These are phyloP conservation scores for Vanessa cardui DNA, from an alignment of 2,888 invertebrate species.

Conservation along the genomic window DNA sequence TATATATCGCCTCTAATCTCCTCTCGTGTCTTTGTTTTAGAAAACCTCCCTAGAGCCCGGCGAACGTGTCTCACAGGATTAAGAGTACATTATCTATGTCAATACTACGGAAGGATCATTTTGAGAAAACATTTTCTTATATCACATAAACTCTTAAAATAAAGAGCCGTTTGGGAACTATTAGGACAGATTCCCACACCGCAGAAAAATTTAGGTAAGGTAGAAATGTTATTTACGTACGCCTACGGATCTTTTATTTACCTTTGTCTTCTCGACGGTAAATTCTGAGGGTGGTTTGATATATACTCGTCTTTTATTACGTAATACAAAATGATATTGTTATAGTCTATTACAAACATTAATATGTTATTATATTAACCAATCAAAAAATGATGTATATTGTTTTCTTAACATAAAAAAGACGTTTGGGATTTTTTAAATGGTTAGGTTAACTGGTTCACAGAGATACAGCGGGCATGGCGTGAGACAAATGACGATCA, in stretches of 20 bases:
- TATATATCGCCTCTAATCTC: slow-evolving; percentile 67
- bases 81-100: slow-evolving; percentile 75
- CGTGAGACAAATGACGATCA: slow-evolving; percentile 19
- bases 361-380: too few species aligned
- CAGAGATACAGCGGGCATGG: slow-evolving; percentile 13
- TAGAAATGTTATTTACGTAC: slow-evolving; percentile 22
- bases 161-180: slow-evolving; percentile 71
- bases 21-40: slow-evolving; percentile 71
- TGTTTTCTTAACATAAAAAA: too few species aligned
- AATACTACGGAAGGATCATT: slow-evolving; percentile 65
- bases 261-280: slow-evolving; percentile 1
- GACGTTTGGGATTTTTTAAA: background rate
- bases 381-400: too few species aligned
- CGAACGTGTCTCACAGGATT: slow-evolving; percentile 53
- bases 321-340: background rate
- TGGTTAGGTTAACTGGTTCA: background rate
- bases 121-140: slow-evolving; percentile 70
- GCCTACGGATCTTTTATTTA: slow-evolving; percentile 10
- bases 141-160: slow-evolving; percentile 73
- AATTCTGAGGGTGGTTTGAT: background rate
- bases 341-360: background rate
- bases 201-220: slow-evolving; percentile 45
- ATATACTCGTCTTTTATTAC: background rate
- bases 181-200: slow-evolving; percentile 61
- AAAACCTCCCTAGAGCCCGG: slow-evolving; percentile 61